Evolutionary conservation across 2,888 invertebrate genomes (phyloP).

Genomic region (Perithous albicinctus): DNA sequence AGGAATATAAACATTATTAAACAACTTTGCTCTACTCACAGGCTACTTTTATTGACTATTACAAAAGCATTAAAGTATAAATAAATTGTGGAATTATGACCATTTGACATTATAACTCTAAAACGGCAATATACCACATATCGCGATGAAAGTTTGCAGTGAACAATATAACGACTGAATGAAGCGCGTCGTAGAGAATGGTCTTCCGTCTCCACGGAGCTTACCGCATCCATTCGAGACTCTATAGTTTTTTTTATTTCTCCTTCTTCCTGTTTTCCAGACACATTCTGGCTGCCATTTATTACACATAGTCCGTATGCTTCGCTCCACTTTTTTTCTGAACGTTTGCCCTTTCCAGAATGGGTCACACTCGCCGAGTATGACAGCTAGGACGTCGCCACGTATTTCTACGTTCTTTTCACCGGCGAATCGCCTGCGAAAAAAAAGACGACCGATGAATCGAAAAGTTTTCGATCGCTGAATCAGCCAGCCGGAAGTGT

Average conservation of each 20-base stretch:
- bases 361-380: constrained; percentile 32
- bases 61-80: neutral
- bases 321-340: constrained; percentile 60
- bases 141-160: constrained; percentile 5
- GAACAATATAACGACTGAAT: constrained; percentile 34
- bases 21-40: neutral
- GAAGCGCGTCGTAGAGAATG: constrained; percentile 44
- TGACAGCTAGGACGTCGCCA: constrained; percentile 10
- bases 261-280: constrained; percentile 40
- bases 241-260: constrained; percentile 27
- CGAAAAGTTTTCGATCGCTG: constrained; percentile 10
- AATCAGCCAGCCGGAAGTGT: neutral
- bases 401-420: neutral
- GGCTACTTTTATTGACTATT: neutral
- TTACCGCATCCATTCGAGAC: constrained; percentile 40
- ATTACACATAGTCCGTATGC: constrained; percentile 9
- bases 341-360: constrained; percentile 64
- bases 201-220: constrained; percentile 51
- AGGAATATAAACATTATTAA: neutral
- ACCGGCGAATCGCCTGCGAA: too few species aligned
- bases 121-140: neutral
- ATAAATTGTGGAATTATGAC: constrained; percentile 14
- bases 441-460: neutral
- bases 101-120: constrained; percentile 11
- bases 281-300: constrained; percentile 41